These are phyloP conservation scores for Plodia interpunctella DNA, from an alignment of 1,140 invertebrate species.

Conservation along the genomic window DNA sequence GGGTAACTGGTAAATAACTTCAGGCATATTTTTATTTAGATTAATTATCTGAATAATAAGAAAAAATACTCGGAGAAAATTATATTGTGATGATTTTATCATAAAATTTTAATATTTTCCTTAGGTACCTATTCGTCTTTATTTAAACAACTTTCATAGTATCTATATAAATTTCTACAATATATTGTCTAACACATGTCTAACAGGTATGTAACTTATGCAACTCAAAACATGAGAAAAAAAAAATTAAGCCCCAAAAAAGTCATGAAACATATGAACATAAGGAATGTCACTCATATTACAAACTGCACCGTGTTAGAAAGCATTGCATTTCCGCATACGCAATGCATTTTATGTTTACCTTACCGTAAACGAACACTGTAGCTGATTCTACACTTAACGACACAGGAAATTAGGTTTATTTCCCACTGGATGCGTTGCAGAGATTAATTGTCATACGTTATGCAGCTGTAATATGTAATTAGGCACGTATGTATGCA, in stretches of 20 bases:
- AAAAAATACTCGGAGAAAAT: too few species aligned
- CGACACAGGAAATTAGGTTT: slow-evolving; percentile 13
- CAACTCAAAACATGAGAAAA: too few species aligned
- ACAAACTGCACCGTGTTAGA: slow-evolving; percentile 25
- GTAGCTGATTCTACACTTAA: neutral
- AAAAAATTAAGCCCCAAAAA: neutral
- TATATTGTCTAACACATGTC: too few species aligned
- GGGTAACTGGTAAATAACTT: too few species aligned
- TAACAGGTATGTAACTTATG: too few species aligned
- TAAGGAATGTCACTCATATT: neutral
- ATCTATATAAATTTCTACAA: too few species aligned
- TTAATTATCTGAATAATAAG: too few species aligned
- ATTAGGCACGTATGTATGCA: neutral
- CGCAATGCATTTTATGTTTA: slow-evolving; percentile 30
- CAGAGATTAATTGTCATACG: slow-evolving; percentile 9
- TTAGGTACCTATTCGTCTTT: too few species aligned
- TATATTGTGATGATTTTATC: too few species aligned
- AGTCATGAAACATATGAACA: neutral
- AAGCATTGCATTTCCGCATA: slow-evolving; percentile 34
- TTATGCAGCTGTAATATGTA: slow-evolving; percentile 6
- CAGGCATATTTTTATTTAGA: too few species aligned
- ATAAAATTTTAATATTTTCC: too few species aligned
- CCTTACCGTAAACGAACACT: slow-evolving; percentile 21
- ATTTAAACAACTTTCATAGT: too few species aligned
- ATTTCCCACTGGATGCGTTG: slow-evolving; percentile 12